Evolutionary conservation across 2,797 vertebrate species (phyloP), one percentile per base, ranked within the genome.

Genomic region (Acrossocheilus fasciatus): DNA sequence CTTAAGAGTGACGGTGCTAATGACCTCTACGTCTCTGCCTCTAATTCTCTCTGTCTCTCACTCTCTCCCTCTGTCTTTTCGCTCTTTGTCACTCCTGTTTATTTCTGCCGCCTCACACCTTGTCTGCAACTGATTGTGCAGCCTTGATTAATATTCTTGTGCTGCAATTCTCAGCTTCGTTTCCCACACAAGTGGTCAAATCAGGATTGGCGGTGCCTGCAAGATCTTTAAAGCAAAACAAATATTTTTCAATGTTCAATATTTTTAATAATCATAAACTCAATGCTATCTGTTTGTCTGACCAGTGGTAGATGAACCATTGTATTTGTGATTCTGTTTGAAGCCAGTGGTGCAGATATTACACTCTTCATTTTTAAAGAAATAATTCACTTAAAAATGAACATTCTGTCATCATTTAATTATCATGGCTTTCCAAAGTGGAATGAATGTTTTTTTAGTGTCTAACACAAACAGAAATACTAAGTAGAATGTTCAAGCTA

Each of bases 1-100:
- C 41, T 92, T 92, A 74, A 92, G 90, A 94, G 94, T 94, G 92
- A 90, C 92, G 92, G 93, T 91, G 91, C 92, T 96, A 96, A 96
- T 94, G 94, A 95, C 93, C 84, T 82, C 69, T 62, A 59, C 26
- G 36, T 20, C 86, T 76, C 30, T 80, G 26, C 77, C 30, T 62
- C 72, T 74, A 69, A 72, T 80, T 77, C 69, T 34, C 72, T 84
- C 52, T 74, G 43, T 66, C 85, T 81, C 75, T 85, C 82, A 45
- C 80, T 84, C 62, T 82, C 43, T 89, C n/a, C 17, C 62, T 39
- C 64, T 6, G 76, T 59, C 36, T 78, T 78, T 59, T 85, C 52
- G 14, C 39, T 80, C 50, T 80, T 72, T 86, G 66, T 86, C n/a
- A 8, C 75, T 85, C 4, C 15, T 68, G 43, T 83, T 76, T 79